These are phyloP conservation scores for Oriolus oriolus DNA, from an alignment of 2,113 vertebrate species.

Conservation along the genomic window DNA sequence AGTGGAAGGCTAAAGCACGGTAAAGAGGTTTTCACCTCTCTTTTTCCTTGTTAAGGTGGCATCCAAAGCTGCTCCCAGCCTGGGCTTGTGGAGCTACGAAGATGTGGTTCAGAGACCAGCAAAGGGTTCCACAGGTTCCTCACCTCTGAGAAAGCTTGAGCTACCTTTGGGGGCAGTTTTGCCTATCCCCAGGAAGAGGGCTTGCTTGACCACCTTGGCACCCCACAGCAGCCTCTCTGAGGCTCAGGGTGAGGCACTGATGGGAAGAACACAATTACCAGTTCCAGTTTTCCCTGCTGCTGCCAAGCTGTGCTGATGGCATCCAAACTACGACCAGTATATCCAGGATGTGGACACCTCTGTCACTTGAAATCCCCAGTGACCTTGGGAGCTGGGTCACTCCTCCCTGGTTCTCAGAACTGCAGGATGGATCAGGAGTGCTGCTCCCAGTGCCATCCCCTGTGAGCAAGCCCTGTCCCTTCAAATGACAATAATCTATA, in stretches of 20 bases:
- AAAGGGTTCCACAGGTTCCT: neutral
- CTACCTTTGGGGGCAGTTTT: neutral
- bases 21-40: neutral
- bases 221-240: neutral
- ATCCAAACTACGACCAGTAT: neutral
- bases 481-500: neutral
- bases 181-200: neutral
- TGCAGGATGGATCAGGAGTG: accelerated
- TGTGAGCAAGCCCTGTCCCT: neutral
- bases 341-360: neutral
- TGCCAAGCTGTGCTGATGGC: neutral
- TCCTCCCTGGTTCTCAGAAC: neutral
- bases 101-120: neutral
- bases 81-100: neutral
- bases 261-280: neutral
- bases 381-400: neutral
- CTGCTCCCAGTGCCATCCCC: neutral
- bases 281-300: neutral
- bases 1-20: neutral
- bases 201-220: neutral
- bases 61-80: neutral
- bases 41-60: neutral
- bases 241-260: neutral
- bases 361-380: neutral
- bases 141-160: neutral